phyloP scores from a whole-genome alignment of 2,113 vertebrate species.

The Globicephala melas region DNA sequence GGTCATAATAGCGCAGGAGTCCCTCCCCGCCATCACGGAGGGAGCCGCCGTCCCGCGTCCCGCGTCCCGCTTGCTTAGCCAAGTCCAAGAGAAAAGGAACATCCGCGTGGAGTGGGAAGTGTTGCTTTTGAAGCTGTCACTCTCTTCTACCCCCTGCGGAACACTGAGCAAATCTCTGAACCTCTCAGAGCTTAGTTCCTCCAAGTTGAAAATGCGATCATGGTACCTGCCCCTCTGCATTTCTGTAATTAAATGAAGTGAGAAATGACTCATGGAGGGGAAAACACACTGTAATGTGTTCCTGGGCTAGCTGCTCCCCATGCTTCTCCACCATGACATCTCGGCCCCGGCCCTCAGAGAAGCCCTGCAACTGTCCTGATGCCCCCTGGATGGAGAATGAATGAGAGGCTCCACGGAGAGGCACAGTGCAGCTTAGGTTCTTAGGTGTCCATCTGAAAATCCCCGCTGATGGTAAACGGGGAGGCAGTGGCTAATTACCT shows the following conservation, averaged over 20 bases:
- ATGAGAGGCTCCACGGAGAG: background rate
- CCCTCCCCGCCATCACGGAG: no score
- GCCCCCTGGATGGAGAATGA: background rate
- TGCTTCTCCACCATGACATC: background rate
- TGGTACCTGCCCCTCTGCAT: background rate
- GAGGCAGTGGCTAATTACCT: background rate
- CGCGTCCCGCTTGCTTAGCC: background rate
- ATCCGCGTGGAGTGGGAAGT: accelerated
- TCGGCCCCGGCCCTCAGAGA: no score
- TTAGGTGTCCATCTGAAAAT: background rate
- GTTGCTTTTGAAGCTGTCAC: background rate
- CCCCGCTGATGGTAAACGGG: accelerated
- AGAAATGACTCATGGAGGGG: accelerated
- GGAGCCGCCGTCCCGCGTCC: accelerated
- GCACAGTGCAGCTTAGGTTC: accelerated
- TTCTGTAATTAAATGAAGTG: background rate
- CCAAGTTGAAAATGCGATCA: no score
- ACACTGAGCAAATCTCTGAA: background rate
- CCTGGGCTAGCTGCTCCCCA: background rate
- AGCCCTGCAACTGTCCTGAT: background rate
- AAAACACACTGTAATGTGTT: accelerated
- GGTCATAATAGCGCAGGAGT: accelerated
- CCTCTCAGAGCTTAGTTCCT: background rate
- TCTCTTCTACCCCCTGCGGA: background rate
- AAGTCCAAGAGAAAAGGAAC: background rate